Base-by-base conservation (phyloP, 2,113 vertebrate genomes). In the Galbula dea region DNA sequence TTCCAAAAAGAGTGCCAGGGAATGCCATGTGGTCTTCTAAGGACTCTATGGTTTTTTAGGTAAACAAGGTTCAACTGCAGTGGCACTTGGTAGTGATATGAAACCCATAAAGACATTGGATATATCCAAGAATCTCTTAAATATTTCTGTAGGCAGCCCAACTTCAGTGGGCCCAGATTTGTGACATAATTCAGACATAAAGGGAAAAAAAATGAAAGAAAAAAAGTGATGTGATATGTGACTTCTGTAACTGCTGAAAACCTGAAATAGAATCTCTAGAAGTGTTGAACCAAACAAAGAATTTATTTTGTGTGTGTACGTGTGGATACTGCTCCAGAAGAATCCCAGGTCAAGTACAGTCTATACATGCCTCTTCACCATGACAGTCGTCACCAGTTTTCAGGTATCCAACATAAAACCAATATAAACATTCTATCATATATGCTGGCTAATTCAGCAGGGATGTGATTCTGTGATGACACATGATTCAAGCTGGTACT, bases 401-500 rank as follows among this genome's bases (percentile, higher is more conserved):
- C 46, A 58, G 12, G 51, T 8, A 54, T 2, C 12, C 21, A 49
- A 0, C 0, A 1, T 27, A 57, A 85, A 85, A 2, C 9, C 5
- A 66, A 1, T 29, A 30, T 10, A n/a, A 77, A 23, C 18, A 20
- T n/a, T 10, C 11, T n/a, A 8, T 29, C n/a, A 21, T 18, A 15
- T 17, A 22, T 3, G 1, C 24, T 34, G 19, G 11, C 23, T 48
- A n/a, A 41, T 66, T 62, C 59, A 77, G 12, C n/a, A 62, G 49
- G 13, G 24, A 0, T 26, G 15, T 41, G 12, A 36, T 76, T 83
- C 86, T 58, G 16, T 71, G 32, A 4, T 17, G 4, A 19, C 36
- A 16, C 8, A 5, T 22, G 23, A 49, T 36, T 61, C n/a, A 36
- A 71, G 23, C 29, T 71, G 51, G 22, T 59, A 41, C 22, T 41